phyloP scores from a whole-genome alignment of 2,888 invertebrate species.

The Nudaria mundana region DNA sequence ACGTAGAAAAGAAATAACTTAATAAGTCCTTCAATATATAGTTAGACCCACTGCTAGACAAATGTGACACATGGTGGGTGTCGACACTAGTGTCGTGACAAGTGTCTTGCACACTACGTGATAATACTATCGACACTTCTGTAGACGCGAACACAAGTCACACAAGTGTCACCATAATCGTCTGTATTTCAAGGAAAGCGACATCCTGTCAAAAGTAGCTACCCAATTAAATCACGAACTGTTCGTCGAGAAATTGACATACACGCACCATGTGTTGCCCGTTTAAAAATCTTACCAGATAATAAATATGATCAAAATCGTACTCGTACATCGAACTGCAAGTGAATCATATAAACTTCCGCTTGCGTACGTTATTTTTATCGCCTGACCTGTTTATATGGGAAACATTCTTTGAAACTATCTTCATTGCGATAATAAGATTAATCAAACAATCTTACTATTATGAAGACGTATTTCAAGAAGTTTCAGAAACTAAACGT shows the following conservation, averaged over 20 bases:
- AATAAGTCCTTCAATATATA: too few species aligned
- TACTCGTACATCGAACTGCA: constrained; percentile 42
- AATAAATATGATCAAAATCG: constrained; percentile 20
- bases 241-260: constrained; percentile 4
- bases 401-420: constrained; percentile 45
- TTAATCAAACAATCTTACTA: constrained; percentile 35
- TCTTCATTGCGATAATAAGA: constrained; percentile 39
- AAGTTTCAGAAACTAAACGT: constrained; percentile 29
- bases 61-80: too few species aligned
- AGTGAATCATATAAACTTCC: constrained; percentile 60
- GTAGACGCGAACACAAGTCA: too few species aligned
- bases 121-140: too few species aligned
- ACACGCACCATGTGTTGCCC: neutral
- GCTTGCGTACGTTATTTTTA: constrained; percentile 52
- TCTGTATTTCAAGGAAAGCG: too few species aligned
- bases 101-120: too few species aligned
- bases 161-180: too few species aligned
- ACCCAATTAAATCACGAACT: too few species aligned
- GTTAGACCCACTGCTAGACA: too few species aligned
- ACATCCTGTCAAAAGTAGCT: too few species aligned
- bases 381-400: constrained; percentile 54
- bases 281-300: neutral
- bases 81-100: too few species aligned
- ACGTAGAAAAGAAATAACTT: too few species aligned
- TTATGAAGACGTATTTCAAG: constrained; percentile 14